Evolutionary conservation across 2,797 vertebrate genomes (phyloP).

Genomic region (Todus mexicanus): DNA sequence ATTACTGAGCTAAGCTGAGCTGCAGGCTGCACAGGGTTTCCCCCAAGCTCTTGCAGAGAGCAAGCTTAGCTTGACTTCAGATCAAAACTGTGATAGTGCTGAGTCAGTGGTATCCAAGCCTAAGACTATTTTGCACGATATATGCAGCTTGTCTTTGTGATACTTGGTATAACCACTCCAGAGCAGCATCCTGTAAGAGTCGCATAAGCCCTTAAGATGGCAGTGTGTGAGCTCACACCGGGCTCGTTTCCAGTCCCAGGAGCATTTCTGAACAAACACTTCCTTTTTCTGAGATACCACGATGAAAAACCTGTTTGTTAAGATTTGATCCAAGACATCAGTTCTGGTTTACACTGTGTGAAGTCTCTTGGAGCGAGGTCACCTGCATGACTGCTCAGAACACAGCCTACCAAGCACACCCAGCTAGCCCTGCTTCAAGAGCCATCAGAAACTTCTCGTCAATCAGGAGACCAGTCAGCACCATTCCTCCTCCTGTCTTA

Average conservation of each 20-base stretch:
- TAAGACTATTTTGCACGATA: neutral
- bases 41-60: neutral
- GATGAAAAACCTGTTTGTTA: slow-evolving; percentile 22
- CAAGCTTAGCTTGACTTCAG: neutral
- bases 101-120: neutral
- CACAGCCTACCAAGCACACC: neutral
- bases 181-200: neutral
- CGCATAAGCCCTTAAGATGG: slow-evolving; percentile 21
- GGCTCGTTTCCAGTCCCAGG: neutral
- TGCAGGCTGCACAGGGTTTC: neutral
- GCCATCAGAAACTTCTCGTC: neutral
- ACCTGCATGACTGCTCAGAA: neutral
- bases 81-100: neutral
- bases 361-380: neutral
- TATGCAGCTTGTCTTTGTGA: neutral
- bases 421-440: neutral
- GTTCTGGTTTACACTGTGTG: neutral
- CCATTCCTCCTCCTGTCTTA: neutral
- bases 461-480: neutral
- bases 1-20: neutral
- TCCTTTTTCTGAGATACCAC: neutral
- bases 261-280: neutral
- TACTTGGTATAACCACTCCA: neutral
- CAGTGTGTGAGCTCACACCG: neutral
- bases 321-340: neutral